A percentile compares a stretch with the other conserved stretches of the same genome.
Evolutionary conservation across 2,113 vertebrate species (phyloP).

Genomic region (Tichodroma muraria): DNA sequence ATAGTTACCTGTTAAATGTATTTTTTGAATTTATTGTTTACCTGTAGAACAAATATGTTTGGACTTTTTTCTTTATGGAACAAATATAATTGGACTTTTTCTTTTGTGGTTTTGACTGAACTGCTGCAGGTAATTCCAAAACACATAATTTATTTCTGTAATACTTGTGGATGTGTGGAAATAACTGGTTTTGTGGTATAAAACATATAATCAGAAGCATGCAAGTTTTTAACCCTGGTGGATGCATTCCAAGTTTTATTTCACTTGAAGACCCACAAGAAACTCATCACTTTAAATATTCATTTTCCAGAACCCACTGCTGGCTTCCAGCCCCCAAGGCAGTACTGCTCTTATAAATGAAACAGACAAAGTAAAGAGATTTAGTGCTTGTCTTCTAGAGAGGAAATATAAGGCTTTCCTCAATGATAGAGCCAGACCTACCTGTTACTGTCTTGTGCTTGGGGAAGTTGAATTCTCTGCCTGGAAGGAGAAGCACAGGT

Average conservation of each 20-base stretch:
- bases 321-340: background rate
- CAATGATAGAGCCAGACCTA: background rate
- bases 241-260: background rate
- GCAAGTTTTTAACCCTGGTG: background rate
- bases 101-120: background rate
- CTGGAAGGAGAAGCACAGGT: background rate
- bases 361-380: background rate
- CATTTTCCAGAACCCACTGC: background rate
- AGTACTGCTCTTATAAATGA: background rate
- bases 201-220: background rate
- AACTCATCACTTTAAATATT: background rate
- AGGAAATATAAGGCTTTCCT: background rate
- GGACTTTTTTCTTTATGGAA: background rate
- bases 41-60: background rate
- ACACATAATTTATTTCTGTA: background rate
- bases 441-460: background rate
- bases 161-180: background rate
- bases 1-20: background rate
- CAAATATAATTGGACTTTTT: background rate
- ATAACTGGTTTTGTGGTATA: background rate
- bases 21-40: background rate
- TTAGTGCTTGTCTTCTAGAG: background rate
- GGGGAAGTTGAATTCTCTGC: background rate
- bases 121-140: background rate
- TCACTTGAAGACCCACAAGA: background rate